phyloP scores from a whole-genome alignment of 1,140 invertebrate genomes.

The fruit fly (Drosophila melanogaster) region DNA sequence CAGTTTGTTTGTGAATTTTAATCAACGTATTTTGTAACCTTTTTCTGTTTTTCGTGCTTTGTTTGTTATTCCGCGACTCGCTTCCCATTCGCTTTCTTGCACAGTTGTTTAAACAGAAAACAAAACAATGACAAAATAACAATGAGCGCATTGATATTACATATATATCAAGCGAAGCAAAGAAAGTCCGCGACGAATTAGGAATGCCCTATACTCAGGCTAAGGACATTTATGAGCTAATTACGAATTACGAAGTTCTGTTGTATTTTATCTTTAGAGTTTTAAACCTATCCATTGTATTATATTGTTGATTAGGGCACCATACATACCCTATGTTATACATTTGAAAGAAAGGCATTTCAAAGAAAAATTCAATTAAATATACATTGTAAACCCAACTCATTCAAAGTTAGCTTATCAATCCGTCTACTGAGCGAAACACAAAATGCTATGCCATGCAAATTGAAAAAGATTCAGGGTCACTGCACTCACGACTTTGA shows the following conservation, averaged over 20 bases:
- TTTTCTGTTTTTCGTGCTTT: constrained; percentile 39
- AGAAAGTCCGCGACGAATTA: constrained; percentile 13
- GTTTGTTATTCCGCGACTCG: constrained; percentile 48
- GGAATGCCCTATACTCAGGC: constrained; percentile 3
- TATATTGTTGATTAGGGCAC: no score
- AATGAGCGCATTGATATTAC: constrained; percentile 37
- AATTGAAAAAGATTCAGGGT: constrained; percentile 53
- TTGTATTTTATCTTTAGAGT: neutral
- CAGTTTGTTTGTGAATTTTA: constrained; percentile 53
- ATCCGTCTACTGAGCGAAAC: neutral
- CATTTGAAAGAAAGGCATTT: no score
- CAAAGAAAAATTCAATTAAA: neutral
- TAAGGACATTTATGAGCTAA: neutral
- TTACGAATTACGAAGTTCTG: neutral
- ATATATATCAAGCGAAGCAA: constrained; percentile 30
- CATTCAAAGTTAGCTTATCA: constrained; percentile 12
- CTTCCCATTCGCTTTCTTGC: constrained; percentile 58
- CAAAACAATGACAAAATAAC: constrained; percentile 30
- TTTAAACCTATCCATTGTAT: no score
- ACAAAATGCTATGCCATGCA: neutral
- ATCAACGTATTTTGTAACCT: constrained; percentile 74
- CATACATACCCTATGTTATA: no score
- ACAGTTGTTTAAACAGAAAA: constrained; percentile 30
- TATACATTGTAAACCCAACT: neutral
- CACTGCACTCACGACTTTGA: constrained; percentile 57